These are phyloP conservation scores for Apus apus DNA, from an alignment of 2,113 vertebrate genomes.

Conservation along the genomic window DNA sequence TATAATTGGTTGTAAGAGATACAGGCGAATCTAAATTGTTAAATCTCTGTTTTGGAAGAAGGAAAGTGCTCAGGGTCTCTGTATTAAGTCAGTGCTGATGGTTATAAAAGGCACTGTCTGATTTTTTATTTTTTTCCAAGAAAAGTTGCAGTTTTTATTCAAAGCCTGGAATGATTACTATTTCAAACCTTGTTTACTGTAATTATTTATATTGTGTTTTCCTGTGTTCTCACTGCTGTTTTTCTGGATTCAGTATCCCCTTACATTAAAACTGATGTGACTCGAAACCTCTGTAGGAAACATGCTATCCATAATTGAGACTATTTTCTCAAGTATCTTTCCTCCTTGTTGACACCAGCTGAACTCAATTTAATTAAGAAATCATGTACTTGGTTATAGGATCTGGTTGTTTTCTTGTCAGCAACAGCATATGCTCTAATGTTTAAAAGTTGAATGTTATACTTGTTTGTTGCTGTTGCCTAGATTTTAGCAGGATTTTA, in stretches of 20 bases:
- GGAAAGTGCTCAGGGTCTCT: not conserved
- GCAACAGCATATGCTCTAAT: not conserved
- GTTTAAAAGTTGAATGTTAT: constrained; percentile 29
- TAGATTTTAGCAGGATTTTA: constrained; percentile 10
- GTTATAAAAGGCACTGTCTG: not conserved
- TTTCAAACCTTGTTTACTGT: not conserved
- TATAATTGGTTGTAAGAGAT: not conserved
- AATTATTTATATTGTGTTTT: constrained; percentile 40
- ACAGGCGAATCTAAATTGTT: not conserved
- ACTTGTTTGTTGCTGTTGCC: constrained; percentile 11
- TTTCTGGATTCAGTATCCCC: not conserved
- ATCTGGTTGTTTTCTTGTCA: constrained; percentile 58
- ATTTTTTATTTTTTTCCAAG: not conserved
- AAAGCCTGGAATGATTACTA: not conserved
- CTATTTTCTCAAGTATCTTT: constrained; percentile 15
- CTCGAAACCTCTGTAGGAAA: constrained; percentile 30
- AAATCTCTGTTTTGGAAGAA: not conserved
- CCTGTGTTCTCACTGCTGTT: not conserved
- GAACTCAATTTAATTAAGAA: constrained; percentile 55
- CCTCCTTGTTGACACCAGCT: constrained; percentile 47
- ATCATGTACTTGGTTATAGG: constrained; percentile 33
- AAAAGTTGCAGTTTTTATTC: not conserved
- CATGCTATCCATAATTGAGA: constrained; percentile 51
- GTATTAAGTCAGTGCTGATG: not conserved
- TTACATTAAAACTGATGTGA: constrained; percentile 1